These are phyloP conservation scores for Oncorhynchus keta DNA, from an alignment of 2,113 vertebrate genomes.

Conservation along the genomic window DNA sequence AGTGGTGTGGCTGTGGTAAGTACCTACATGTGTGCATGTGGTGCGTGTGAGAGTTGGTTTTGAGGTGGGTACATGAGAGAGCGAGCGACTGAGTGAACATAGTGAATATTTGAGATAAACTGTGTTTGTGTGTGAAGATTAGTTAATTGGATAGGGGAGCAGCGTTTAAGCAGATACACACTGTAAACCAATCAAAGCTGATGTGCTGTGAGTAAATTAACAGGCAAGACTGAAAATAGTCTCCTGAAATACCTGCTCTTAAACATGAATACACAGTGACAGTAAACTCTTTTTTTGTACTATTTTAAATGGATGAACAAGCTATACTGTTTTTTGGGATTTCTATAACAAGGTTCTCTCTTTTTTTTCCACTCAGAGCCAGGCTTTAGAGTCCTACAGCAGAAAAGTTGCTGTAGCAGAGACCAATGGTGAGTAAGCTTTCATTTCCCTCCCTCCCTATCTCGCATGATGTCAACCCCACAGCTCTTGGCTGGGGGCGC, in stretches of 20 bases:
- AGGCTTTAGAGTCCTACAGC: slow-evolving; percentile 32
- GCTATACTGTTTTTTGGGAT: neutral
- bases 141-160: neutral
- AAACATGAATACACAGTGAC: neutral
- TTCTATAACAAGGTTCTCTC: neutral
- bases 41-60: neutral
- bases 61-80: neutral
- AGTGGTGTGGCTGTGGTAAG: slow-evolving; percentile 47
- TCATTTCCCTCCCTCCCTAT: neutral
- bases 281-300: neutral
- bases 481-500: neutral
- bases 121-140: neutral
- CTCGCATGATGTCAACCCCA: neutral
- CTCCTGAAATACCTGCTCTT: neutral
- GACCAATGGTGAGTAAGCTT: slow-evolving; percentile 61
- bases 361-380: slow-evolving; percentile 41
- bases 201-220: neutral
- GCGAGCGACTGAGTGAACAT: neutral
- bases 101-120: neutral
- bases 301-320: neutral
- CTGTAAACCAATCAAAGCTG: slow-evolving; percentile 1
- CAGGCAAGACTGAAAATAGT: neutral
- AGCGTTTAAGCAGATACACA: neutral
- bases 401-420: slow-evolving; percentile 48
- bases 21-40: neutral